Evolutionary conservation across 2,888 invertebrate species (phyloP), one percentile per base, ranked within the genome.

Genomic region (Aspidiotus destructor): DNA sequence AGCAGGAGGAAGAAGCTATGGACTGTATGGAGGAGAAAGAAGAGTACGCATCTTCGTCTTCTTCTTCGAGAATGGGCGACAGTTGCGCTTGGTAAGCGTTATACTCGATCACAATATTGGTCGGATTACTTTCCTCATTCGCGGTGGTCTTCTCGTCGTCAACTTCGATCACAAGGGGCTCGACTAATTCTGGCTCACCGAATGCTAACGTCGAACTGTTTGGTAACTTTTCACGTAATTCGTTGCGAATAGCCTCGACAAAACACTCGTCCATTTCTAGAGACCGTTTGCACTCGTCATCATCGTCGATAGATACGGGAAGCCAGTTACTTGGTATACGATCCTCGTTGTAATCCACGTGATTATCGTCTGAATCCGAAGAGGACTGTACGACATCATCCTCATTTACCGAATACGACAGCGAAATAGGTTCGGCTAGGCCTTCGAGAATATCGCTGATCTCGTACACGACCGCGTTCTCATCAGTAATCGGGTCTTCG

Each of bases 181-280:
- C 28, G 28, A 28, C 28, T 5, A 28, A 28, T n/a, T 73, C 73
- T 15, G 74, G 74, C 17, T 73, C 73, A 16, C 71, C 72, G 15
- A 74, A 74, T 16, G 77, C 76, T 42, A 60, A 41, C 3, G 63
- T 60, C 40, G 60, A 57, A n/a, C 52, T 41, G 28, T 64, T 69
- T 77, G 87, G 87, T 72, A 88, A 78, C 76, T 87, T 88, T 73
- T 85, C 81, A 73, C 84, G 80, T 58, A 88, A 76, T 76, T 88
- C 88, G 73, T 85, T 86, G 70, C 87, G 78, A 70, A 88, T 80
- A 1, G 87, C 87, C 44, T 70, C 62, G 41, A 60, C 52, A 17
- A 71, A 58, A 15, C 57, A 28, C 15, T 68, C 60, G 52, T 44
- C 57, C 15, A 54, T 58, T 44, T 71, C 57, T 17, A 65, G 52